Evolutionary conservation across 2,888 invertebrate species (phyloP).

Genomic region (Apotomis betuletana): DNA sequence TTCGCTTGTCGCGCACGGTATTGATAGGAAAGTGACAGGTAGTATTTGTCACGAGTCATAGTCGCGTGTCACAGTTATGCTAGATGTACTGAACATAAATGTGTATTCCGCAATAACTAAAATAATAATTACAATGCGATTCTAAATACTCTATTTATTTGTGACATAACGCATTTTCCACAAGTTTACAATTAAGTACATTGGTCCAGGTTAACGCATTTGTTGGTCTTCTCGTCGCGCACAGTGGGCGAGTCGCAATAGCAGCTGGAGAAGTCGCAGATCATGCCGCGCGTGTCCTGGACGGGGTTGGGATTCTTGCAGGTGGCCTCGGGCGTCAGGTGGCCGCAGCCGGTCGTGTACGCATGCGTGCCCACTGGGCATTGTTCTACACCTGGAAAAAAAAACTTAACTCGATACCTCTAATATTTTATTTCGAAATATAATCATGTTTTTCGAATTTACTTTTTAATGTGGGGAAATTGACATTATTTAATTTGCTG

Average conservation of each 20-base stretch:
- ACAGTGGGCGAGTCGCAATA: slow-evolving; percentile 64
- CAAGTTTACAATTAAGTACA: slow-evolving; percentile 51
- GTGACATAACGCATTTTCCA: not conserved
- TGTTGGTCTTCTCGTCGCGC: slow-evolving; percentile 52
- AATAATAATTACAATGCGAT: no score
- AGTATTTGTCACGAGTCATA: no score
- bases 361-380: slow-evolving; percentile 58
- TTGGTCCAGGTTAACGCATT: slow-evolving; percentile 57
- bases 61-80: no score
- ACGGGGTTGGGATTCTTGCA: slow-evolving; percentile 51
- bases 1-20: no score
- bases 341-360: slow-evolving; percentile 54
- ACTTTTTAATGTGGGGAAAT: no score
- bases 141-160: no score
- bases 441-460: no score
- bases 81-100: no score
- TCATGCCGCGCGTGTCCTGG: slow-evolving; percentile 32
- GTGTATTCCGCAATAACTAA: no score
- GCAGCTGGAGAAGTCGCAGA: slow-evolving; percentile 62
- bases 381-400: slow-evolving; percentile 47
- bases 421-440: no score
- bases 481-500: no score
- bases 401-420: not conserved
- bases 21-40: no score
- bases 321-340: slow-evolving; percentile 57